phyloP scores from a whole-genome alignment of 2,797 vertebrate genomes.

The Scomberomorus guttatus region DNA sequence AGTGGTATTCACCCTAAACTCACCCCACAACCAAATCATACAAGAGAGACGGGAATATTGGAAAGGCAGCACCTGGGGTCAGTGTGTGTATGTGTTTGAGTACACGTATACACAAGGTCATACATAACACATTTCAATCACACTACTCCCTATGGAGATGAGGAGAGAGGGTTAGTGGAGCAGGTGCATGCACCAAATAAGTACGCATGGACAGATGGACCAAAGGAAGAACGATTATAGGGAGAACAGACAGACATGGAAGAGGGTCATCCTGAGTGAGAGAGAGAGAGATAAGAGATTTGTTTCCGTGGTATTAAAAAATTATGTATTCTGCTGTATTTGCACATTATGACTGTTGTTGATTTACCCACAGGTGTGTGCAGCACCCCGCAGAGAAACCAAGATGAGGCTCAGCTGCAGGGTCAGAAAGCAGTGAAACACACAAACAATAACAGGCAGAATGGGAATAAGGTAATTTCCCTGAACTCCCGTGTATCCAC shows the following conservation, averaged over 20 bases:
- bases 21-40: slow-evolving; percentile 55
- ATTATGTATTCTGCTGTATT: slow-evolving; percentile 41
- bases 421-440: slow-evolving; percentile 61
- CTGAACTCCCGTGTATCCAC: slow-evolving; percentile 32
- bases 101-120: slow-evolving; percentile 59
- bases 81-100: slow-evolving; percentile 31
- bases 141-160: slow-evolving; percentile 59
- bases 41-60: slow-evolving; percentile 45
- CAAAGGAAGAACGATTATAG: slow-evolving; percentile 40
- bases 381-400: slow-evolving; percentile 48
- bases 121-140: slow-evolving; percentile 75
- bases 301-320: slow-evolving; percentile 12
- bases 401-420: slow-evolving; percentile 74
- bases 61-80: slow-evolving; percentile 62
- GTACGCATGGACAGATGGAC: slow-evolving; percentile 45
- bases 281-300: too few relatives aligned
- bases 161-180: slow-evolving; percentile 60
- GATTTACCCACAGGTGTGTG: slow-evolving; percentile 67
- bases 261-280: slow-evolving; percentile 25
- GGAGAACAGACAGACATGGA: slow-evolving; percentile 13
- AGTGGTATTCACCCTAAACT: slow-evolving; percentile 29
- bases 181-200: slow-evolving; percentile 69
- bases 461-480: slow-evolving; percentile 64
- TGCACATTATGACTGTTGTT: slow-evolving; percentile 39
- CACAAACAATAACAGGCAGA: slow-evolving; percentile 61